Evolutionary conservation across 1,140 invertebrate genomes (phyloP).

Genomic region (Drusus annulatus): DNA sequence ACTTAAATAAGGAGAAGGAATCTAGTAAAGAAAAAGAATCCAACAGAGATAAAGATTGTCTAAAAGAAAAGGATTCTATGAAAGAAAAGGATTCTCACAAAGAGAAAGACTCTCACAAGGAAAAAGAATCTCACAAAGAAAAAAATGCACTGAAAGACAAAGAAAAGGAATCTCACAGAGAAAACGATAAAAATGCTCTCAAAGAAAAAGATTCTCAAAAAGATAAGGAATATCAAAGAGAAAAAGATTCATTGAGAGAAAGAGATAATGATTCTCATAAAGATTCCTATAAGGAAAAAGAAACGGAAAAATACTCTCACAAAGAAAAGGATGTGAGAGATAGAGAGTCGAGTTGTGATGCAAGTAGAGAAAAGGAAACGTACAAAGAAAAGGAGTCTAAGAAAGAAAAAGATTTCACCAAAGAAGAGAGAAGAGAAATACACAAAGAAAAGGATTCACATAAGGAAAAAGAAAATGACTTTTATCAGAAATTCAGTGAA

Average conservation of each 20-base stretch:
- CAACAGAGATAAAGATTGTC: conserved; percentile 63
- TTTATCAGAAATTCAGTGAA: conserved; percentile 52
- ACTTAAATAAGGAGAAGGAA: conserved; percentile 28
- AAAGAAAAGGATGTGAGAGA: conserved; percentile 61
- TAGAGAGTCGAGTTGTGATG: conserved; percentile 61
- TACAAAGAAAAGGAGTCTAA: conserved; percentile 22
- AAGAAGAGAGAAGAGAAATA: conserved; percentile 61
- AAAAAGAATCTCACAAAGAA: conserved; percentile 62
- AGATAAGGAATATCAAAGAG: conserved; percentile 26
- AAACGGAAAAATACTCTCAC: conserved; percentile 27
- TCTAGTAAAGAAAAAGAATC: conserved; percentile 48
- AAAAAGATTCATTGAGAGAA: conserved; percentile 18
- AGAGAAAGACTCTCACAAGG: conserved; percentile 58
- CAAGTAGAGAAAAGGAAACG: conserved; percentile 9
- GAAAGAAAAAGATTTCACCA: conserved; percentile 45
- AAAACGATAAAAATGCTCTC: conserved; percentile 61
- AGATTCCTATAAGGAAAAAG: conserved; percentile 19
- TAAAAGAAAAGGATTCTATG: conserved; percentile 48
- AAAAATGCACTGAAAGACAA: conserved; percentile 35
- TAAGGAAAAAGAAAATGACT: conserved; percentile 64
- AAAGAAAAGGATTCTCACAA: conserved; percentile 35
- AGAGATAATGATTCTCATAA: conserved; percentile 17
- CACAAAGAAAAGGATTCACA: conserved; percentile 34
- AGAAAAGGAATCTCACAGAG: conserved; percentile 57
- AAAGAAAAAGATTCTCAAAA: conserved; percentile 50